Conservation (phyloP, 2,797 vertebrate genomes). For the Myotis vivesi region DNA sequence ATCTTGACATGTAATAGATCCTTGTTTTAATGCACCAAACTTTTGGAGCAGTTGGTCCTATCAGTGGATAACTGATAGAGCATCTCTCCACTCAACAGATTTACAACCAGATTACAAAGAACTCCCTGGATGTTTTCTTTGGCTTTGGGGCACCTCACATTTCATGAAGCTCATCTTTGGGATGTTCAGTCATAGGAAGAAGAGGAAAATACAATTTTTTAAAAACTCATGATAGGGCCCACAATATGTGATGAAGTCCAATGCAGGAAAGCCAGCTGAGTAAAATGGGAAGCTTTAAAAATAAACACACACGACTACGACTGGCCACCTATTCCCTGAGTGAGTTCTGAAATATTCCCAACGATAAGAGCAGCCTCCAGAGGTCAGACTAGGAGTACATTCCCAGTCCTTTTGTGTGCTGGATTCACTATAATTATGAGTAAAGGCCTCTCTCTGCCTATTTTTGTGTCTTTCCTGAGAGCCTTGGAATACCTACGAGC, state of each 20-base stretch:
- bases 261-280: background rate
- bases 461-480: background rate
- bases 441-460: background rate
- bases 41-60: background rate
- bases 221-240: background rate
- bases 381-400: background rate
- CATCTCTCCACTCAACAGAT: background rate
- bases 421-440: background rate
- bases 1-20: background rate
- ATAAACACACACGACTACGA: background rate
- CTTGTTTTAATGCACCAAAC: background rate
- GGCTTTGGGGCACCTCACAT: background rate
- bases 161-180: background rate
- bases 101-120: background rate
- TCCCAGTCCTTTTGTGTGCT: background rate
- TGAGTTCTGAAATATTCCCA: conserved; percentile 1
- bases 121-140: background rate
- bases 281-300: conserved; percentile 13
- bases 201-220: background rate
- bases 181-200: background rate
- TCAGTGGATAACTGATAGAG: background rate
- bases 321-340: background rate
- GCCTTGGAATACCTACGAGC: background rate
- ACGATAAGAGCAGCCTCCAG: background rate
- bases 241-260: background rate